These are phyloP conservation scores for Hemiprocne comata DNA, from an alignment of 2,113 vertebrate genomes.

Conservation along the genomic window DNA sequence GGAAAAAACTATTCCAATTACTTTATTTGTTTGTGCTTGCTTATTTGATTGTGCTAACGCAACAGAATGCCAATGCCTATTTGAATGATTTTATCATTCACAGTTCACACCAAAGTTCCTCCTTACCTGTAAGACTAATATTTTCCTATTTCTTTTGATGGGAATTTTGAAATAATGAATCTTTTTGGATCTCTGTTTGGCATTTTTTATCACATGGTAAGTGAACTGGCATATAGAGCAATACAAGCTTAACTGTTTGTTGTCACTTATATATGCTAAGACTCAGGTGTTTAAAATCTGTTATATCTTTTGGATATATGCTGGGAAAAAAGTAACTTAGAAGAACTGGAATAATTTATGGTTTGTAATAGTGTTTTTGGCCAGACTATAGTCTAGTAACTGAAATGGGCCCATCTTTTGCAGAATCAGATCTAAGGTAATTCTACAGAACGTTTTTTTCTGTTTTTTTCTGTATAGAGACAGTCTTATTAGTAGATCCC, in stretches of 20 bases:
- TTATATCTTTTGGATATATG: background rate
- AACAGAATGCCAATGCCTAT: background rate
- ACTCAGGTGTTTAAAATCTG: background rate
- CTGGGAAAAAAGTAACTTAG: background rate
- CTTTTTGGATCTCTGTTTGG: background rate
- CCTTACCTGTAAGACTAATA: background rate
- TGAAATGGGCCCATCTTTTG: background rate
- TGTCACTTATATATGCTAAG: background rate
- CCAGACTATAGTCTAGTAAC: background rate
- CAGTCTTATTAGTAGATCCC: background rate
- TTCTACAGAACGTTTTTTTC: background rate
- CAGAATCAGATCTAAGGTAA: background rate
- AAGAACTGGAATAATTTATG: background rate
- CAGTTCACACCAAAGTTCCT: background rate
- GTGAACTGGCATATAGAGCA: background rate
- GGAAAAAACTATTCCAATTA: background rate
- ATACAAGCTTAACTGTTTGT: background rate
- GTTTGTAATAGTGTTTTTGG: background rate
- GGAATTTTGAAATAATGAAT: background rate
- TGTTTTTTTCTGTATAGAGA: background rate
- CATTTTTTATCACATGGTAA: background rate
- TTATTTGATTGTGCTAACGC: background rate
- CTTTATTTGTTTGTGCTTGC: background rate
- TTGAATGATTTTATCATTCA: background rate
- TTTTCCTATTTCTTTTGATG: background rate